phyloP scores from a whole-genome alignment of 2,113 vertebrate genomes.

The Pongo abelii region DNA sequence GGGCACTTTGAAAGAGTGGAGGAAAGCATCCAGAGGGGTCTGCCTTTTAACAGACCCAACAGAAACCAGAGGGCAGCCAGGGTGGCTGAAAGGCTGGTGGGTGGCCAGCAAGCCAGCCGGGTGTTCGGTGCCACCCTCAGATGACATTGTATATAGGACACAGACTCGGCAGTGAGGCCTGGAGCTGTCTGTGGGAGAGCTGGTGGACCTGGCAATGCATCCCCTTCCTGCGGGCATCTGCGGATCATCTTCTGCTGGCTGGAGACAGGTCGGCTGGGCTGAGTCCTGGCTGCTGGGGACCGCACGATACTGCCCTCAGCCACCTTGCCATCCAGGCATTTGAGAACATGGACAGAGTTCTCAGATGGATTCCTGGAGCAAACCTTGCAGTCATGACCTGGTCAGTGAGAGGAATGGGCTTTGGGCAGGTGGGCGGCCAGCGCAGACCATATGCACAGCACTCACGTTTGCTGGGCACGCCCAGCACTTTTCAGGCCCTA shows the following conservation, averaged over 20 bases:
- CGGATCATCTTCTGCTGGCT: background rate
- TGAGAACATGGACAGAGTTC: accelerated
- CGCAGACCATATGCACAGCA: no score
- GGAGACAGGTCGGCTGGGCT: background rate
- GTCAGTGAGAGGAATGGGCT: background rate
- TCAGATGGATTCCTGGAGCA: background rate
- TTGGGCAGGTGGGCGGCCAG: accelerated
- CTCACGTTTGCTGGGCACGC: accelerated
- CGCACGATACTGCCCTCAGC: accelerated
- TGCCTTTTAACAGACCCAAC: background rate
- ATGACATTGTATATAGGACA: background rate
- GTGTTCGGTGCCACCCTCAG: accelerated
- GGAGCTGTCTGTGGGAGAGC: accelerated
- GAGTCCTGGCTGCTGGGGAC: background rate
- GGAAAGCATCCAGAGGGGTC: background rate
- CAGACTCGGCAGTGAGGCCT: background rate
- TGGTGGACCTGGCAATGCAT: accelerated
- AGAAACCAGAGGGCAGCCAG: background rate
- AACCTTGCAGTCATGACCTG: accelerated
- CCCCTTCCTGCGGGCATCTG: background rate
- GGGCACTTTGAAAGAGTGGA: background rate
- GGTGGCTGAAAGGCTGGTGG: background rate
- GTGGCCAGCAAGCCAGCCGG: background rate
- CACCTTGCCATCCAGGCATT: background rate
- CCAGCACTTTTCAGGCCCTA: accelerated